These are phyloP conservation scores for Neogobius melanostomus DNA, from an alignment of 2,113 vertebrate genomes.

Conservation along the genomic window DNA sequence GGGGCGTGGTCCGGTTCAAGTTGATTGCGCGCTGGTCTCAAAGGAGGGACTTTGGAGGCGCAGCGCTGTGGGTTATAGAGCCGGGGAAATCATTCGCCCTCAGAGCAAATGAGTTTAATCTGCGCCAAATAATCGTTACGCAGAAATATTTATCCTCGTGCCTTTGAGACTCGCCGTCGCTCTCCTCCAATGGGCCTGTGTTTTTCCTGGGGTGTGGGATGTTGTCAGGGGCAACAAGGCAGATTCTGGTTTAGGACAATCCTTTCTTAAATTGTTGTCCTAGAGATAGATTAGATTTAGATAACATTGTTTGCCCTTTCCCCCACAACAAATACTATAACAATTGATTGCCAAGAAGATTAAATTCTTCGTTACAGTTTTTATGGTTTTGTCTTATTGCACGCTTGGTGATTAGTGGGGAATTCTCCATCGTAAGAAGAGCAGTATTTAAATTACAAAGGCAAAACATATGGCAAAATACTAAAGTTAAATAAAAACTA, in stretches of 20 bases:
- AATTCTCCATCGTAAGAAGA: no score
- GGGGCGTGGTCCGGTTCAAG: conserved; percentile 62
- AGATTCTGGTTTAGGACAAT: background rate
- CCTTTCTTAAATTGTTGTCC: background rate
- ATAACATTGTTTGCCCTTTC: no score
- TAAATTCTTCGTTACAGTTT: no score
- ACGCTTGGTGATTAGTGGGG: no score
- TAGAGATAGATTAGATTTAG: no score
- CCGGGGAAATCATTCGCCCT: conserved; percentile 21
- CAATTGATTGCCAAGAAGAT: no score
- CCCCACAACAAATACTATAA: no score
- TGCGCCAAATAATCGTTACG: conserved; percentile 19
- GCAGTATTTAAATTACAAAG: no score
- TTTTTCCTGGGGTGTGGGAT: background rate
- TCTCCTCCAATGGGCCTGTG: background rate
- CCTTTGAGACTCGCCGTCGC: background rate
- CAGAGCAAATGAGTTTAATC: conserved; percentile 16
- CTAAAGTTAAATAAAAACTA: no score
- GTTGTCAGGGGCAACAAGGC: background rate
- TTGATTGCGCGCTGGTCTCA: conserved; percentile 43
- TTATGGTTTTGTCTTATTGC: no score
- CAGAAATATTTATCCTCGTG: conserved; percentile 1
- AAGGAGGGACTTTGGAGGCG: conserved; percentile 26
- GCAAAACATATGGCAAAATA: no score
- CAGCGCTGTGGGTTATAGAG: conserved; percentile 30